These are phyloP conservation scores for Agonopterix arenella DNA, from an alignment of 2,888 invertebrate species.

Conservation along the genomic window DNA sequence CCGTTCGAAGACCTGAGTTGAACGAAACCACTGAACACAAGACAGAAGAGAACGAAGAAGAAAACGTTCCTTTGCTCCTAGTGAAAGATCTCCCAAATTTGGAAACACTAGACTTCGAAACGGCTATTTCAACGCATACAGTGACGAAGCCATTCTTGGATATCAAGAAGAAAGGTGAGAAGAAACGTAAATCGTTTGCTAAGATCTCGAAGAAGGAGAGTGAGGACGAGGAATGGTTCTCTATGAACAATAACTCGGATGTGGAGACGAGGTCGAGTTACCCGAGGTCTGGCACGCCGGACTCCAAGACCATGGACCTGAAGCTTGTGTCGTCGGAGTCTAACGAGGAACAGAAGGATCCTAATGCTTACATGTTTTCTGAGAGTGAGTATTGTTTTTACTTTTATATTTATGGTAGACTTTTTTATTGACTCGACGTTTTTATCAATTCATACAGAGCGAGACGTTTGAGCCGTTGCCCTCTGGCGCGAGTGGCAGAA, in stretches of 20 bases:
- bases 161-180: conserved; percentile 29
- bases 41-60: conserved; percentile 24
- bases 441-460: no score
- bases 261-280: conserved; percentile 60
- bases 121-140: conserved; percentile 59
- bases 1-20: conserved; percentile 43
- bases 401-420: background rate
- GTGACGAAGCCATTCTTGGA: conserved; percentile 44
- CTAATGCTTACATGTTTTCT: conserved; percentile 44
- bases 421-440: no score
- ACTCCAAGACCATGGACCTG: conserved; percentile 44
- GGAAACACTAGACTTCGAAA: conserved; percentile 49
- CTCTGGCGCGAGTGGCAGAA: no score
- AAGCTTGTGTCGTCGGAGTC: conserved; percentile 41
- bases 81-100: no score
- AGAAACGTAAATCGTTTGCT: conserved; percentile 33
- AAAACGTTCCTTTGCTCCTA: conserved; percentile 13
- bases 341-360: conserved; percentile 46
- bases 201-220: conserved; percentile 34
- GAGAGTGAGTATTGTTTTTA: conserved; percentile 47
- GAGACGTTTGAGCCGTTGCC: no score
- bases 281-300: conserved; percentile 58
- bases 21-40: conserved; percentile 21
- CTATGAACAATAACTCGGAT: conserved; percentile 36
- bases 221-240: conserved; percentile 61